phyloP scores from a whole-genome alignment of 2,888 invertebrate genomes.

The Trissolcus japonicus region DNA sequence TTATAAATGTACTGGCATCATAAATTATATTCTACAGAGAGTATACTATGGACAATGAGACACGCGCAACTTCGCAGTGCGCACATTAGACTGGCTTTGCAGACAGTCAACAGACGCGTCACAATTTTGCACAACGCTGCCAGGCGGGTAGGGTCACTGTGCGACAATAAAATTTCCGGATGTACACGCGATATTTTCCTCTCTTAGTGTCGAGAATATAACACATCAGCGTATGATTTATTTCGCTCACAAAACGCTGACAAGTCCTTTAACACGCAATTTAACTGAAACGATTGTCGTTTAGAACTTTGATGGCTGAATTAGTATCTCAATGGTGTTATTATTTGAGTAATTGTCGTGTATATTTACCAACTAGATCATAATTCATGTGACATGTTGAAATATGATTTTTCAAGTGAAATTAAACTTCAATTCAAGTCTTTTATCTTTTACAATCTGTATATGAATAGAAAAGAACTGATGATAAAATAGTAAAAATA shows the following conservation, averaged over 20 bases:
- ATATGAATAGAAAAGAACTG: too few species aligned
- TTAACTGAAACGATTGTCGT: slow-evolving; percentile 39
- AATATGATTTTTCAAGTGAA: too few species aligned
- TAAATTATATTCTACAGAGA: slow-evolving; percentile 53
- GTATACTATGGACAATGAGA: slow-evolving; percentile 54
- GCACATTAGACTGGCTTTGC: slow-evolving; percentile 22
- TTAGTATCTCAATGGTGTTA: too few species aligned
- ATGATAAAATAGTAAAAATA: background rate
- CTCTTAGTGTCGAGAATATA: slow-evolving; percentile 33
- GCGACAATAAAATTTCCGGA: slow-evolving; percentile 54
- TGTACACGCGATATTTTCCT: slow-evolving; percentile 34
- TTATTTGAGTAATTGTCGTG: background rate
- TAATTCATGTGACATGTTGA: background rate
- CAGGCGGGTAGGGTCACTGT: slow-evolving; percentile 51
- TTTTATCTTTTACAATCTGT: too few species aligned
- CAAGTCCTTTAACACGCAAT: slow-evolving; percentile 40
- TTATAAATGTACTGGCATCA: slow-evolving; percentile 36
- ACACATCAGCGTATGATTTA: slow-evolving; percentile 47
- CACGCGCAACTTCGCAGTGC: slow-evolving; percentile 18
- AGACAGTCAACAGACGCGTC: slow-evolving; percentile 54
- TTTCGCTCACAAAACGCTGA: slow-evolving; percentile 24
- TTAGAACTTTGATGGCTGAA: slow-evolving; percentile 1
- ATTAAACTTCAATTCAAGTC: too few species aligned
- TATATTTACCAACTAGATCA: slow-evolving; percentile 5
- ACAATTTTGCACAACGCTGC: slow-evolving; percentile 47